A percentile compares a stretch with the other conserved stretches of the same genome.
These are phyloP conservation scores for Eupristina koningsbergeri DNA, from an alignment of 1,140 invertebrate species.

Conservation along the genomic window DNA sequence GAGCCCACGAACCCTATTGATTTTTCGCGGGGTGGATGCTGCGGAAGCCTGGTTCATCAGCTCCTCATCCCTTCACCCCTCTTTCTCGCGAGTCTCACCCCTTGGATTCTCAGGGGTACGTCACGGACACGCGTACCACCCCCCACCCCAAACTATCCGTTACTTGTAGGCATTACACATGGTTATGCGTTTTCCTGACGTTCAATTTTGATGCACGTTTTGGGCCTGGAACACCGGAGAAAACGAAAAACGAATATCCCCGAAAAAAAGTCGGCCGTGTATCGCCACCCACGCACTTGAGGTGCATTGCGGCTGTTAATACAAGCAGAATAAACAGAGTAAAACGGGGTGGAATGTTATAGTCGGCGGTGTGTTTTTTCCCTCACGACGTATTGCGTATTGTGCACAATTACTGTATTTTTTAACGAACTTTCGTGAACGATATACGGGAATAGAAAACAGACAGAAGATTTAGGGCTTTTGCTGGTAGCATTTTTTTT, in stretches of 20 bases:
- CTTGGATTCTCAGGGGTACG: neutral
- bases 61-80: slow-evolving; percentile 25
- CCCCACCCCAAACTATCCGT: neutral
- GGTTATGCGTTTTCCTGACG: neutral
- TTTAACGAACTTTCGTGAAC: neutral
- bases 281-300: neutral
- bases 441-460: neutral
- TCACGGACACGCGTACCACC: slow-evolving; percentile 1
- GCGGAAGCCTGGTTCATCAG: slow-evolving; percentile 44
- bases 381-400: neutral
- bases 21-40: slow-evolving; percentile 55
- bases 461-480: neutral
- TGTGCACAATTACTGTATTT: neutral
- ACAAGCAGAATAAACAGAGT: neutral
- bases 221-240: neutral
- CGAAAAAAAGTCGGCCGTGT: neutral
- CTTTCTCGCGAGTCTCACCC: neutral
- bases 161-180: neutral
- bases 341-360: no score
- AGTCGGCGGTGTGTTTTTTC: no score
- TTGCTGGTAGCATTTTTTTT: slow-evolving; percentile 2
- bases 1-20: slow-evolving; percentile 57
- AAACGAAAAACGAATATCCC: no score
- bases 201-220: neutral
- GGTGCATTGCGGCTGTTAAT: neutral